A percentile compares a stretch with the other conserved stretches of the same genome.
phyloP scores from a whole-genome alignment of 1,140 invertebrate species.

The Pristionchus pacificus region DNA sequence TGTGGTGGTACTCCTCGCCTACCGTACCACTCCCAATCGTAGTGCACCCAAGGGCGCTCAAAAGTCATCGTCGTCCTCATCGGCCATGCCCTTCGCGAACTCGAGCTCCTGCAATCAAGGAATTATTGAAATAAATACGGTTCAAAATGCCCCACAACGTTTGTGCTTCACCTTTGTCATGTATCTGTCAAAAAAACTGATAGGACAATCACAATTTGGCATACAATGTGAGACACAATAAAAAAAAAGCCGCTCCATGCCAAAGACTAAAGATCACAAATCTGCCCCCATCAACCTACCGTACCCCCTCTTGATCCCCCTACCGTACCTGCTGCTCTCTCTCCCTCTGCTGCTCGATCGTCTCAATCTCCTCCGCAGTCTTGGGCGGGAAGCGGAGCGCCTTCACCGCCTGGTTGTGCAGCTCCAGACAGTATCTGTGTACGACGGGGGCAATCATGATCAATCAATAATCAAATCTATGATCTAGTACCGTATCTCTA shows the following conservation, averaged over 20 bases:
- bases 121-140: too few species aligned
- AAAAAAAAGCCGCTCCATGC: too few species aligned
- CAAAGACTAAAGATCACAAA: too few species aligned
- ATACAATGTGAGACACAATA: too few species aligned
- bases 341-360: slow-evolving; percentile 39
- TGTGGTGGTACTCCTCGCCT: neutral
- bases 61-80: slow-evolving; percentile 39
- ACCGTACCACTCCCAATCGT: neutral
- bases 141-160: too few species aligned
- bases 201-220: too few species aligned
- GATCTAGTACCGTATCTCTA: neutral
- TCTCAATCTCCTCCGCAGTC: slow-evolving; percentile 67
- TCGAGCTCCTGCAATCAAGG: slow-evolving; percentile 31
- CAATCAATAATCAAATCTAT: too few species aligned
- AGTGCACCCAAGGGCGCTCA: slow-evolving; percentile 8
- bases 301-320: too few species aligned
- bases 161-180: too few species aligned
- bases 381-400: slow-evolving; percentile 99
- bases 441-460: too few species aligned
- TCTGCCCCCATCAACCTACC: too few species aligned
- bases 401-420: slow-evolving; percentile 94
- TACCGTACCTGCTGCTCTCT: slow-evolving; percentile 30
- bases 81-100: slow-evolving; percentile 38
- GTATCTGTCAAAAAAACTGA: too few species aligned
- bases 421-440: slow-evolving; percentile 75